Base-by-base conservation (phyloP, 2,888 invertebrate genomes). In the Hydraecia micacea region DNA sequence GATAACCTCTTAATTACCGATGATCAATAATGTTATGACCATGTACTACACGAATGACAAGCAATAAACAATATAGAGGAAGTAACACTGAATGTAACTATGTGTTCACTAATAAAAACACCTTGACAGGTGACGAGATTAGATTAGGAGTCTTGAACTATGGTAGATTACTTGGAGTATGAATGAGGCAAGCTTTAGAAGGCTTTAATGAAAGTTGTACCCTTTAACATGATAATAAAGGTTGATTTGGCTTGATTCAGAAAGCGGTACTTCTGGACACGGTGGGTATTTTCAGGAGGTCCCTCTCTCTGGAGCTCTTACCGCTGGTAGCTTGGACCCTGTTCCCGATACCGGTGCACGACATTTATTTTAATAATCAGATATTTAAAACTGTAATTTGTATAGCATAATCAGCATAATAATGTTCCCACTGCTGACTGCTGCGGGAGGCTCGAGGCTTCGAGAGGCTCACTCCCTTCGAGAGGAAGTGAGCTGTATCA, bases 51-150 rank as follows among this genome's bases (percentile, higher is more conserved):
- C 52, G n/a, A 69, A 36, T 74, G 65, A 77, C 73, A 85, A 66
- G 71, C 25, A 69, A 82, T 81, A 83, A 83, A 87, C 75, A 85
- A 73, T 75, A 73, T 75, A 67, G 69, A 88, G 88, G 89, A 88
- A 88, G 82, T 88, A 75, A 77, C 62, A 60, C 72, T 77, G 49
- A 32, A n/a, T 75, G 67, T 76, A 71, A 73, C 62, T 77, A 71
- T 73, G 70, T 77, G 83, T 79, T 87, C 77, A 72, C 76, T 77
- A 74, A 75, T 60, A 87, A 72, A 74, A 83, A 72, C 80, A 80
- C 89, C 86, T 89, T 88, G 87, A 82, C 79, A 80, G 69, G 67
- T 84, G 74, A 79, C 76, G 77, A 85, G 85, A 85, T 83, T 74
- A 80, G 68, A 77, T 87, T 80, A 73, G 21, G 32, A 72, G n/a